phyloP scores from a whole-genome alignment of 2,113 vertebrate genomes.

The Enhydra lutris region DNA sequence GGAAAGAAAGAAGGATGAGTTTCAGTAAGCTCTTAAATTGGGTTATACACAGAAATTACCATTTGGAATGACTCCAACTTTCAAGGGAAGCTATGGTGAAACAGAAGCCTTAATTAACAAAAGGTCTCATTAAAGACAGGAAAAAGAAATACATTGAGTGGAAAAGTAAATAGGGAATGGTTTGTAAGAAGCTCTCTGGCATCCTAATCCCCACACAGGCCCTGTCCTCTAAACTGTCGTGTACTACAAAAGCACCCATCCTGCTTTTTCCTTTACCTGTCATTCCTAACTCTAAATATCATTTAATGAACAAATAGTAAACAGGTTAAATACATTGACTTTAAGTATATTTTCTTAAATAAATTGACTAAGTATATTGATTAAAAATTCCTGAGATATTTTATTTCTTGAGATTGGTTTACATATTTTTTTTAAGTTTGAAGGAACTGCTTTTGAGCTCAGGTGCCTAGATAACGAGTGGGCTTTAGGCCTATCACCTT shows the following conservation, averaged over 20 bases:
- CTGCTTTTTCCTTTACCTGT: neutral
- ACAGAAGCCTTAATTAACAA: neutral
- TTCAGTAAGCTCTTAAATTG: neutral
- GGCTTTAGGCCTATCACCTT: neutral
- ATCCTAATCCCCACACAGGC: neutral
- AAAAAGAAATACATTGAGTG: neutral
- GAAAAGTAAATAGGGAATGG: neutral
- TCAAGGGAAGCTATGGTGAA: neutral
- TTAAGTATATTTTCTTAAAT: neutral
- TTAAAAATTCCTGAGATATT: neutral
- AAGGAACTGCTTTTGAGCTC: neutral
- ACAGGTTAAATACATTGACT: neutral
- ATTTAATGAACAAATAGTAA: neutral
- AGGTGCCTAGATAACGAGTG: neutral
- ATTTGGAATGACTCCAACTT: neutral
- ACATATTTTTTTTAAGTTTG: neutral
- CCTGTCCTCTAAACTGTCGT: too few relatives aligned
- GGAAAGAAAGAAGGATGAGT: neutral
- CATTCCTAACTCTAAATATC: neutral
- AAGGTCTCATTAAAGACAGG: neutral
- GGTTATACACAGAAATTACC: neutral
- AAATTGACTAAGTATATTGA: neutral
- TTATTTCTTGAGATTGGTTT: neutral
- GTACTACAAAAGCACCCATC: neutral
- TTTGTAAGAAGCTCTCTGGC: neutral